Percentiles rank a stretch among this genome's conserved stretches.
Evolutionary conservation across 2,888 invertebrate genomes (phyloP).

Genomic region (Digitonthophagus gazella): DNA sequence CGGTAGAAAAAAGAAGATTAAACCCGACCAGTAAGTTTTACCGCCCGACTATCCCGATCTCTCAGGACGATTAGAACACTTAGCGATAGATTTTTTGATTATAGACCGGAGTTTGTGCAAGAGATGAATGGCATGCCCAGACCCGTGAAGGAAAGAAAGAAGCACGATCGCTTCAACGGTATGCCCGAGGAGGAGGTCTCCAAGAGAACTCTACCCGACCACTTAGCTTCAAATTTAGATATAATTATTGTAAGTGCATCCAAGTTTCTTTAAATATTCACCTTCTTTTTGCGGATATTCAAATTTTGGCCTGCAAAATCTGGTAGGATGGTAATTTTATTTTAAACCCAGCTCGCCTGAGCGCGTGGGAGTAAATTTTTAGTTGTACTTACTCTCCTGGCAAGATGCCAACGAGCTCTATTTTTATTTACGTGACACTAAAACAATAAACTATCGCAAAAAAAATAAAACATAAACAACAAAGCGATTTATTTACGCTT

Average conservation of each 20-base stretch:
- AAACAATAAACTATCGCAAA: conserved; percentile 22
- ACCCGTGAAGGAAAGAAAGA: conserved; percentile 82
- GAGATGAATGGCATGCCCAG: conserved; percentile 58
- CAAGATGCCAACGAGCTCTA: conserved; percentile 25
- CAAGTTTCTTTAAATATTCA: background rate
- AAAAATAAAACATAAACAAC: background rate
- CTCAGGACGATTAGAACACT: background rate
- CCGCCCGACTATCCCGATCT: background rate
- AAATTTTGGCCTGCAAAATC: conserved; percentile 10
- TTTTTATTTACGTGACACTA: conserved; percentile 25
- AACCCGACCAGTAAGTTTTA: conserved; percentile 56
- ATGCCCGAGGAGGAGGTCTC: conserved; percentile 97
- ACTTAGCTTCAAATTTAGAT: conserved; percentile 89
- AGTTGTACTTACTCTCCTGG: conserved; percentile 27
- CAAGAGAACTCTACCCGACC: conserved; percentile 91
- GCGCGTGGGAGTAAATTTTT: conserved; percentile 25
- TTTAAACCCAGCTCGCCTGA: conserved; percentile 9
- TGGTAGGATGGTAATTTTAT: conserved; percentile 8
- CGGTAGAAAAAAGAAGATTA: conserved; percentile 82
- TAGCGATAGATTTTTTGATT: conserved; percentile 27
- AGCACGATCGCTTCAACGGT: conserved; percentile 92
- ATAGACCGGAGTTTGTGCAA: conserved; percentile 57
- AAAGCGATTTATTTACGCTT: background rate
- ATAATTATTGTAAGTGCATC: conserved; percentile 92
- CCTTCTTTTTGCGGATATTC: conserved; percentile 3